phyloP scores from a whole-genome alignment of 1,140 invertebrate genomes.

The Zaprionus gabonicus region DNA sequence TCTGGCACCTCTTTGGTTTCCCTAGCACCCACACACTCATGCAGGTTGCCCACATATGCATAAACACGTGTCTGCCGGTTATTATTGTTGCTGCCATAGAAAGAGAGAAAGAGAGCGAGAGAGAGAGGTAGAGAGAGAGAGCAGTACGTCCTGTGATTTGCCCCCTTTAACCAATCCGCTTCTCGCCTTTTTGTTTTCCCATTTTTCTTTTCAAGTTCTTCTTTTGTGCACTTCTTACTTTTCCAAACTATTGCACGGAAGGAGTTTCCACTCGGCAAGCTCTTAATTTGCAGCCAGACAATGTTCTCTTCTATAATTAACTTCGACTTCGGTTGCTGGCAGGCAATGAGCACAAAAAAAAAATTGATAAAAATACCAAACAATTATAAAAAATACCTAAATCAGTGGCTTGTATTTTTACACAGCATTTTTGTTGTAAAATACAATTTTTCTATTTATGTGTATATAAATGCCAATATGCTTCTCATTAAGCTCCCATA shows the following conservation, averaged over 20 bases:
- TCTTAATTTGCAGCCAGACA: conserved; percentile 2
- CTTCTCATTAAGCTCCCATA: too few relatives aligned
- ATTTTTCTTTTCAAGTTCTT: conserved; percentile 16
- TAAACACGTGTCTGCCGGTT: conserved; percentile 58
- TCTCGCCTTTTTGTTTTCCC: neutral
- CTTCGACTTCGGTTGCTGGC: neutral
- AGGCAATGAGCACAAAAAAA: neutral
- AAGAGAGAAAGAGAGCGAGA: neutral
- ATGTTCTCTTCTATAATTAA: conserved; percentile 7
- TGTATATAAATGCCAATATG: too few relatives aligned
- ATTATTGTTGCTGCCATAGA: conserved; percentile 33
- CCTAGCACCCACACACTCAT: conserved; percentile 10
- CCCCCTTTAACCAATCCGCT: neutral
- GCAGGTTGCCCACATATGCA: conserved; percentile 58
- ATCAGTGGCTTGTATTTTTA: too few relatives aligned
- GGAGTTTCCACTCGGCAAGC: neutral
- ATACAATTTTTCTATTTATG: too few relatives aligned
- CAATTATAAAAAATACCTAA: neutral
- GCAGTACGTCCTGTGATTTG: conserved; percentile 22
- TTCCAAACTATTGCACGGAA: neutral
- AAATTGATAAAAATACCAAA: neutral
- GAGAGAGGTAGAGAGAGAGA: neutral
- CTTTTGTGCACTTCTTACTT: conserved; percentile 3
- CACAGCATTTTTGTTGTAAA: too few relatives aligned
- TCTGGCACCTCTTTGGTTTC: neutral